Base-by-base conservation (phyloP, 1,140 invertebrate genomes). In the Pollicipes pollicipes region DNA sequence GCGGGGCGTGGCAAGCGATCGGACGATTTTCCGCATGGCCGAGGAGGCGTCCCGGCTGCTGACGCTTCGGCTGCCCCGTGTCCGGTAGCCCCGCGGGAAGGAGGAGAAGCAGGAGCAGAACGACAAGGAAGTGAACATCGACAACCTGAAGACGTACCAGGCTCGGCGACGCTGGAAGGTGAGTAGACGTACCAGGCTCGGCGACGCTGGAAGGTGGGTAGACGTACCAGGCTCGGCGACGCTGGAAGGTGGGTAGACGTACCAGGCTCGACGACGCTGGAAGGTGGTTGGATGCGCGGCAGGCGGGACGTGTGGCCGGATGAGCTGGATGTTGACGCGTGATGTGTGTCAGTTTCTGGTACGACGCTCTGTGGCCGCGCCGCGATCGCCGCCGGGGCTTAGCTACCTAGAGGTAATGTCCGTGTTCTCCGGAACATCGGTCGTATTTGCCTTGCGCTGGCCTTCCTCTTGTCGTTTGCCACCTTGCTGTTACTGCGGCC, bases 201-300 rank as follows among this genome's bases (percentile, higher is more conserved):
- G 69, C 78, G 79, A 69, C 73, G 81, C 75, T 84, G 83, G 83
- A 82, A 81, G 81, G 81, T 83, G 76, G 72, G 75, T n/a, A n/a
- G n/a, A n/a, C n/a, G n/a, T n/a, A 83, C 73, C 78, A 82, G 72
- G 81, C 82, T 31, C 75, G 81, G 69, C 78, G 79, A 69, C 73
- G 81, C 75, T 84, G 83, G 83, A 82, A 81, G 81, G 81, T 83
- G 76, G 72, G n/a, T n/a, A 83, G 72, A 78, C 78, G 32, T 83
- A 83, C 73, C 78, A 82, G 72, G 81, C 82, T 31, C 75, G 81
- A 69, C 78, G 79, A 69, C 73, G 81, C 75, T 84, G 83, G 83
- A 82, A 81, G 81, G 81, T 83, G 76, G 72, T 75, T n/a, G n/a
- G n/a, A n/a, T n/a, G n/a, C n/a, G n/a, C n/a, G n/a, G n/a, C n/a